Conservation (phyloP, 2,797 vertebrate species). For the Thripadectes ignobilis region DNA sequence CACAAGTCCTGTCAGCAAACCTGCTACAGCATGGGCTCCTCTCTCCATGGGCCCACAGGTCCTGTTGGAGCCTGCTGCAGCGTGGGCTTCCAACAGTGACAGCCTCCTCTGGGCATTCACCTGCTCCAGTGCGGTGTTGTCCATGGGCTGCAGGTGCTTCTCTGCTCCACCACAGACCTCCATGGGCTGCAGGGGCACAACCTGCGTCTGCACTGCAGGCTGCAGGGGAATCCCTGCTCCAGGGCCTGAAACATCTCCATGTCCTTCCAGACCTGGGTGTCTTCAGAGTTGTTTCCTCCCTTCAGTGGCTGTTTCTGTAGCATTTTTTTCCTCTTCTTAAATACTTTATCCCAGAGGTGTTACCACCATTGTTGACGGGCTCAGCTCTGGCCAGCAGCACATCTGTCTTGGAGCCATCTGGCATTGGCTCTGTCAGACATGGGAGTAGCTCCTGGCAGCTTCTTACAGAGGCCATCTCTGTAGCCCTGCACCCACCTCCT, state of each 20-base stretch:
- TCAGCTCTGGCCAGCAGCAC: background rate
- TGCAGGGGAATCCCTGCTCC: background rate
- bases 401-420: background rate
- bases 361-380: background rate
- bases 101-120: background rate
- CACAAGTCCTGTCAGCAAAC: background rate
- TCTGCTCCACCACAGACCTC: background rate
- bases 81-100: rapidly evolving
- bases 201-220: background rate
- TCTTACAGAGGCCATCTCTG: background rate
- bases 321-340: background rate
- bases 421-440: background rate
- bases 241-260: background rate
- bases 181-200: background rate
- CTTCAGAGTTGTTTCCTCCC: background rate
- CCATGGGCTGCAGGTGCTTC: rapidly evolving
- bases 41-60: background rate
- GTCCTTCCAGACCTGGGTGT: too few species aligned
- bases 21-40: background rate
- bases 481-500: background rate
- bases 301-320: background rate
- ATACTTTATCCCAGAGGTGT: background rate
- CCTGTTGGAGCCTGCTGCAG: background rate
- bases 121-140: background rate
- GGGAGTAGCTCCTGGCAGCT: background rate